phyloP scores from a whole-genome alignment of 1,140 invertebrate genomes.

The Procambarus clarkii region DNA sequence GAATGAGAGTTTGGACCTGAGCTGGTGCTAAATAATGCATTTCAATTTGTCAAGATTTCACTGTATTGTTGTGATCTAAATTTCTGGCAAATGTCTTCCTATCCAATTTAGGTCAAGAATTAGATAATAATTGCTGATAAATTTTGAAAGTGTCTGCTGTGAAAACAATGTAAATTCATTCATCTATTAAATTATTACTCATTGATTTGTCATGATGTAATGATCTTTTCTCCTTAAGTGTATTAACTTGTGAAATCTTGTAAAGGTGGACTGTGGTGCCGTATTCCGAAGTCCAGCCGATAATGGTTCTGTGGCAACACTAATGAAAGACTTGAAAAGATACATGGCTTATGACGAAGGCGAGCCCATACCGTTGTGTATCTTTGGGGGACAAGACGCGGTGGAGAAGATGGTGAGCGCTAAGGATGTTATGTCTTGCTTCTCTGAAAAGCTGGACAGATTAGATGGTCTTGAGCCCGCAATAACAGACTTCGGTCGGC shows the following conservation, averaged over 20 bases:
- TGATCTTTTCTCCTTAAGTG: no score
- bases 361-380: constrained; percentile 31
- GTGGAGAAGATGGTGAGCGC: constrained; percentile 47
- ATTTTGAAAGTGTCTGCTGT: no score
- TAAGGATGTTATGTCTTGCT: constrained; percentile 64
- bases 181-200: no score
- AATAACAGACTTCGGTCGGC: constrained; percentile 47
- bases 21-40: no score
- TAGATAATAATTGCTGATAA: no score
- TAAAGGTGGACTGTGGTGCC: constrained; percentile 46
- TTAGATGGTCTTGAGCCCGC: constrained; percentile 48
- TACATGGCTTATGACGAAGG: constrained; percentile 47
- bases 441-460: constrained; percentile 54
- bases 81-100: no score
- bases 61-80: no score
- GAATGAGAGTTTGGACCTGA: no score
- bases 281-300: constrained; percentile 36
- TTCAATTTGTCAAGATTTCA: no score
- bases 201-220: neutral
- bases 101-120: no score
- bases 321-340: constrained; percentile 40
- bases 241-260: neutral
- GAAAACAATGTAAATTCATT: no score
- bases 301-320: constrained; percentile 43
- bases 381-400: constrained; percentile 27